Conservation (phyloP, 2,797 vertebrate species). For the Pogoniulus pusillus region DNA sequence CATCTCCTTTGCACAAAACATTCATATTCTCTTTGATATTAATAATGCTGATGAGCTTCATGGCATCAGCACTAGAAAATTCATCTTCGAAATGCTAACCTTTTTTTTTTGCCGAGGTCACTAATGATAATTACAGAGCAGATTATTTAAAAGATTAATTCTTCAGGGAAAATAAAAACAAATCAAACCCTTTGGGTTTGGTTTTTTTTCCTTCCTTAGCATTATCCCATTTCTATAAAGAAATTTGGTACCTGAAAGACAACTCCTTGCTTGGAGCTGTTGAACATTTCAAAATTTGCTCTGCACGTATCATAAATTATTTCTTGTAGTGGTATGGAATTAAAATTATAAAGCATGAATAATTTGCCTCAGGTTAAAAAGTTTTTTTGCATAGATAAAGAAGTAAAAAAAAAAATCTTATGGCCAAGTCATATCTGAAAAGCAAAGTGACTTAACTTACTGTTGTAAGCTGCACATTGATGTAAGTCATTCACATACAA, state of each 20-base stretch:
- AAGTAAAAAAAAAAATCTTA: background rate
- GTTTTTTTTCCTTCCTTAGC: too few relatives aligned
- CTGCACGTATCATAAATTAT: background rate
- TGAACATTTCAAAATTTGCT: background rate
- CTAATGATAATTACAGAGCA: background rate
- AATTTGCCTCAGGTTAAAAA: background rate
- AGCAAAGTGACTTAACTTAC: background rate
- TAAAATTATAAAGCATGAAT: background rate
- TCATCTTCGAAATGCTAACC: background rate
- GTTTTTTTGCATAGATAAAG: background rate
- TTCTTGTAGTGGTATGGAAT: background rate
- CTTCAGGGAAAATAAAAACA: background rate
- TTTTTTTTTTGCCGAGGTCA: background rate
- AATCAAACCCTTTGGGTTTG: background rate
- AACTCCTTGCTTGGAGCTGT: background rate
- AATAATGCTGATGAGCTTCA: background rate
- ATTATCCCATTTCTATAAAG: background rate
- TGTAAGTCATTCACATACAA: background rate
- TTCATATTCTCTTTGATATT: background rate
- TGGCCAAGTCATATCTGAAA: background rate
- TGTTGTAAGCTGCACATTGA: background rate
- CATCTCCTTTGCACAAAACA: background rate
- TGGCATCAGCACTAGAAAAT: background rate
- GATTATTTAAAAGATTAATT: background rate
- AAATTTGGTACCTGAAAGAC: background rate